phyloP scores from a whole-genome alignment of 2,888 invertebrate genomes.

The Fragum sueziense region DNA sequence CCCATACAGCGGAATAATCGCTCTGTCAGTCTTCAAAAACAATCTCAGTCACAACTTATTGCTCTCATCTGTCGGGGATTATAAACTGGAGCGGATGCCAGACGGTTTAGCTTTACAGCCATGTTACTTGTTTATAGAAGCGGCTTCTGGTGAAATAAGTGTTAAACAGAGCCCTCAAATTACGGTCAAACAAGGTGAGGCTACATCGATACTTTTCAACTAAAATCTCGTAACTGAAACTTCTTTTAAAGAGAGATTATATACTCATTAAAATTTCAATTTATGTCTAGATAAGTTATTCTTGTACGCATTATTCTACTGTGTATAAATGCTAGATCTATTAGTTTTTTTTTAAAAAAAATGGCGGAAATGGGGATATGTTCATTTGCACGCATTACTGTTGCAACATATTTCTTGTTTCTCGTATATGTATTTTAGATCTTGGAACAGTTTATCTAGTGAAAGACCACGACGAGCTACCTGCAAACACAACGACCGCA shows the following conservation, averaged over 20 bases:
- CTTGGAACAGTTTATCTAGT: not conserved
- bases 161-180: not conserved
- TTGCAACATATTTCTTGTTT: too few species aligned
- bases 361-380: too few species aligned
- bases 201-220: too few species aligned
- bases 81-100: not conserved
- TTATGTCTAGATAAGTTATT: too few species aligned
- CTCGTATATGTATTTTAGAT: not conserved
- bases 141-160: not conserved
- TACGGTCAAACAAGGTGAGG: not conserved
- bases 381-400: too few species aligned
- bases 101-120: not conserved
- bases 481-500: not conserved
- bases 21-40: not conserved
- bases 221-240: too few species aligned
- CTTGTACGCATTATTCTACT: too few species aligned
- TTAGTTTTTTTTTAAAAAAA: too few species aligned
- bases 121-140: not conserved
- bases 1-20: slow-evolving; percentile 9
- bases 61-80: not conserved
- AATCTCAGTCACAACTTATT: not conserved
- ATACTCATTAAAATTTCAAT: too few species aligned
- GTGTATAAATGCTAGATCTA: too few species aligned
- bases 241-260: too few species aligned
- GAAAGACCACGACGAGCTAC: not conserved